Conservation (phyloP, 2,797 vertebrate genomes). For the Chelon auratus region DNA sequence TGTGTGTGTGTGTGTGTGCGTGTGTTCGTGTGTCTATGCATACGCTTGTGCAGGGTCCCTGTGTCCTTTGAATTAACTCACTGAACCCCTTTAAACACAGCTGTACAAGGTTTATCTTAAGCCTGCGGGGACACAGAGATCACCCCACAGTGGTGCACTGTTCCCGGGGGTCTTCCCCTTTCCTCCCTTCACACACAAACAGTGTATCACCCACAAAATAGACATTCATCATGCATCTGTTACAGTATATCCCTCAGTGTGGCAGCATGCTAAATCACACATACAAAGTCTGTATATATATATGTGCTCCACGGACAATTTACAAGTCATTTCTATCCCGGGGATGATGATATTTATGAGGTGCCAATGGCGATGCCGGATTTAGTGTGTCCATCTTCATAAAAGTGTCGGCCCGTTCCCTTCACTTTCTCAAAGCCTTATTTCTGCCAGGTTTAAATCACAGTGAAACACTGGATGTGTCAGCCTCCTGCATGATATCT, state of each 20-base stretch:
- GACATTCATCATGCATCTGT: conserved; percentile 76
- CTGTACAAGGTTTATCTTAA: conserved; percentile 73
- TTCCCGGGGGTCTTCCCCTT: conserved; percentile 65
- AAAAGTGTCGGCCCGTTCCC: conserved; percentile 61
- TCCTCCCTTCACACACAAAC: conserved; percentile 37
- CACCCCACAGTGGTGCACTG: conserved; percentile 58
- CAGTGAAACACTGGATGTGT: conserved; percentile 52
- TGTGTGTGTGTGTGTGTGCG: conserved; percentile 8
- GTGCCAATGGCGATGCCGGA: conserved; percentile 66
- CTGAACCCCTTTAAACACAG: conserved; percentile 76
- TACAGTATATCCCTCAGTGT: conserved; percentile 66
- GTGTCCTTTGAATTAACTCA: conserved; percentile 71
- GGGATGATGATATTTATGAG: conserved; percentile 79
- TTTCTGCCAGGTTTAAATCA: conserved; percentile 64
- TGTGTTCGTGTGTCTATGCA: conserved; percentile 20
- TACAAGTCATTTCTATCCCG: conserved; percentile 72
- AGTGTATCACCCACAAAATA: conserved; percentile 65
- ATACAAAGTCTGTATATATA: conserved; percentile 59
- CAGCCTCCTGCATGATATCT: conserved; percentile 57
- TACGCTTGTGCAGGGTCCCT: conserved; percentile 37
- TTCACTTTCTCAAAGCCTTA: conserved; percentile 32
- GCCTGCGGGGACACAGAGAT: conserved; percentile 68
- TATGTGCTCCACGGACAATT: conserved; percentile 72
- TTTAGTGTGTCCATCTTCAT: conserved; percentile 81
- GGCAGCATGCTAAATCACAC: conserved; percentile 61